A percentile compares a stretch with the other conserved stretches of the same genome.
These are phyloP conservation scores for Luidia sarsii DNA, from an alignment of 53 echinoderm and acorn worm genomes.

Conservation along the genomic window DNA sequence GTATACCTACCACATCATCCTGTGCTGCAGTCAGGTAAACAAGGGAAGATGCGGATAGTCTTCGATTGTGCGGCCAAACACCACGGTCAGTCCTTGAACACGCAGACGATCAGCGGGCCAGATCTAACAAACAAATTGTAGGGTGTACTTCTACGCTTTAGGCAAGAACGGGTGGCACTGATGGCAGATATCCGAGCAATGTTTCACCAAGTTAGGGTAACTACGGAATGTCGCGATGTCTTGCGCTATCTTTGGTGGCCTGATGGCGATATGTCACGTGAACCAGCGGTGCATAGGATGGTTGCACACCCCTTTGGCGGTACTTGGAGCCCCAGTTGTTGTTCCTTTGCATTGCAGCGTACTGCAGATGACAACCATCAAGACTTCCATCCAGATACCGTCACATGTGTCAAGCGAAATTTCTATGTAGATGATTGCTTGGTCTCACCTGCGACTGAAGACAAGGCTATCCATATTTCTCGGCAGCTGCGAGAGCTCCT, in stretches of 20 bases:
- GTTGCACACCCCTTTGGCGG: constrained; percentile 6
- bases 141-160: constrained; percentile 59
- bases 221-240: constrained; percentile 18
- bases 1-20: not conserved
- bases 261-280: not conserved
- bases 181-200: too few relatives aligned
- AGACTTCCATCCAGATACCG: not conserved
- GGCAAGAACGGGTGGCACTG: constrained; percentile 48
- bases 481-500: constrained; percentile 31
- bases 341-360: not conserved
- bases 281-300: constrained; percentile 18
- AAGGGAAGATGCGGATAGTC: not conserved
- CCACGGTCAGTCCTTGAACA: too few relatives aligned
- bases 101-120: too few relatives aligned
- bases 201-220: constrained; percentile 66
- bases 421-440: constrained; percentile 66
- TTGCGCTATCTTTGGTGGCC: constrained; percentile 5
- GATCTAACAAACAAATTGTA: constrained; percentile 63
- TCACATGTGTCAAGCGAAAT: too few relatives aligned
- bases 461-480: constrained; percentile 25
- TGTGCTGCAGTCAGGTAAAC: not conserved
- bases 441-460: constrained; percentile 16
- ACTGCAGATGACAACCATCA: not conserved
- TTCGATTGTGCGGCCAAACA: too few relatives aligned
- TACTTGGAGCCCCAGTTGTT: constrained; percentile 18